Percentiles rank a stretch among this genome's conserved stretches.
These are phyloP conservation scores for Festucalex cinctus DNA, from an alignment of 2,113 vertebrate species.

Conservation along the genomic window DNA sequence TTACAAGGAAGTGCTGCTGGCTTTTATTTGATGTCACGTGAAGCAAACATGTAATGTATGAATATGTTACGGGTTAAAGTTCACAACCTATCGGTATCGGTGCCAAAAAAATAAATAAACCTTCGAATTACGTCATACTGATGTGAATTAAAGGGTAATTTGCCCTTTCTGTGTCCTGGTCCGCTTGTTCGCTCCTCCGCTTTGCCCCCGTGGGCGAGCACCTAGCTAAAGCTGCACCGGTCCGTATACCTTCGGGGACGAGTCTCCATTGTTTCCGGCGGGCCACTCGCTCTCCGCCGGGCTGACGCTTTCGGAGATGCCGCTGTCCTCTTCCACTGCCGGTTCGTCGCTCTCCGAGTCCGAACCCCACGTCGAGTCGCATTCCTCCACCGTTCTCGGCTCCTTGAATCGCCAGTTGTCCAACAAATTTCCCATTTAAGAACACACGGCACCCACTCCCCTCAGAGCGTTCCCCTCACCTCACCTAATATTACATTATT, in stretches of 20 bases:
- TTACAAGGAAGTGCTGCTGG: not conserved
- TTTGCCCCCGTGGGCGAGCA: not conserved
- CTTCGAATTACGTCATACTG: too few relatives aligned
- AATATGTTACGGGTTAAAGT: not conserved
- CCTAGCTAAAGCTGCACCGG: not conserved
- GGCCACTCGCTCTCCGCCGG: constrained; percentile 50
- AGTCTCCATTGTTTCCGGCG: constrained; percentile 44
- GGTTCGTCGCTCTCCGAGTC: constrained; percentile 74
- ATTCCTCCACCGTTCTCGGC: constrained; percentile 79
- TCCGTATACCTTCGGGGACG: constrained; percentile 62
- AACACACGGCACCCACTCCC: constrained; percentile 19
- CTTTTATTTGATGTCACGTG: not conserved
- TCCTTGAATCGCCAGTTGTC: constrained; percentile 75
- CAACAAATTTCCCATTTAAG: constrained; percentile 78
- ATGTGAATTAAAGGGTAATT: too few relatives aligned
- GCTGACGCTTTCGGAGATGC: constrained; percentile 53
- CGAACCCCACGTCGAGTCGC: constrained; percentile 80
- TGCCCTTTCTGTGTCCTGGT: not conserved
- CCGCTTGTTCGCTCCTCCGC: not conserved
- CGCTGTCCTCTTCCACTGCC: constrained; percentile 63
- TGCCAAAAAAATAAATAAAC: not conserved
- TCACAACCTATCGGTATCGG: not conserved
- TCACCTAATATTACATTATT: constrained; percentile 19
- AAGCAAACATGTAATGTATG: not conserved
- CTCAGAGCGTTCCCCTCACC: not conserved